Base-by-base conservation (phyloP, 1,140 invertebrate species). In the Euwallacea similis region DNA sequence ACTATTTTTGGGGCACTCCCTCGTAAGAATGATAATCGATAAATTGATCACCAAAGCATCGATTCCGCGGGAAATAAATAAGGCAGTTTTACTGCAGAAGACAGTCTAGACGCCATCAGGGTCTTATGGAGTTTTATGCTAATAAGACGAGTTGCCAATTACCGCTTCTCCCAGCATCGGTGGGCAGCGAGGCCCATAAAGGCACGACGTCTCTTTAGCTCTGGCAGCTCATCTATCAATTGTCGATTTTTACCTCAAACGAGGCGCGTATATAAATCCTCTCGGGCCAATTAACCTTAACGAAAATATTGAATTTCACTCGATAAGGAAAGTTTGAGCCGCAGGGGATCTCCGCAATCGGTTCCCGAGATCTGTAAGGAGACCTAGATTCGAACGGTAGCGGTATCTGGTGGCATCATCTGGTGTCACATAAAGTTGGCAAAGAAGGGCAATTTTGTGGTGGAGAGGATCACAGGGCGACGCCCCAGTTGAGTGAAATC, bases 111-210 rank as follows among this genome's bases (percentile, higher is more conserved):
- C 46, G 46, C 46, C 9, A 50, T 11, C 46, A 50, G 13, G 13
- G 21, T 33, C 21, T 33, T 33, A 33, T 33, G 21, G 21, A 33
- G 21, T 33, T 33, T 50, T 50, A 50, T 50, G 46, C 46, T 11
- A 50, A 50, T 50, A 50, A 50, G 46, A 50, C 9, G 46, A 50
- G 46, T 50, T 13, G 46, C 46, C 46, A 50, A 50, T 50, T 50
- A 50, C 46, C 21, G 13, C 46, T 50, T 50, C 46, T 13, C 21
- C 21, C 21, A 33, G 21, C 21, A 33, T 33, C 21, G 21, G 21
- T 33, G 21, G 21, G 21, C 46, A 50, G 13, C 13, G 46, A 50
- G 46, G 13, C 46, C 46, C 13, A 50, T 13, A 50, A 50, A 50
- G 13, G 21, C 21, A 33, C 46, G 9, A 50, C 9, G 46, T 50